Evolutionary conservation across 2,113 vertebrate genomes (phyloP).

Genomic region (Dromas ardeola): DNA sequence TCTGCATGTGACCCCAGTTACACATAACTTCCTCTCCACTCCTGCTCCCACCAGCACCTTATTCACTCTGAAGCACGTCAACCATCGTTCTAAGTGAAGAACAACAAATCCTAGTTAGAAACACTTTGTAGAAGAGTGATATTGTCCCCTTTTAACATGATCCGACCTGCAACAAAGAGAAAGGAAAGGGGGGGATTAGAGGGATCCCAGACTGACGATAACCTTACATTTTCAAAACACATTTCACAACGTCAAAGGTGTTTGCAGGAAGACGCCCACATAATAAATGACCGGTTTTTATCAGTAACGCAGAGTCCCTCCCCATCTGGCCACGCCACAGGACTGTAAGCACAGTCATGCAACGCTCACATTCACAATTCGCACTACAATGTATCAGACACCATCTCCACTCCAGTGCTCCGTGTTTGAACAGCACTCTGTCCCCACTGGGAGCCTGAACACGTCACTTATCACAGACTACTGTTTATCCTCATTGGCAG

Average conservation of each 20-base stretch:
- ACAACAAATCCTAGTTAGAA: slow-evolving; percentile 75
- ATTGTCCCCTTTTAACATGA: slow-evolving; percentile 99
- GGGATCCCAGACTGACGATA: background rate
- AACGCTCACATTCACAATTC: background rate
- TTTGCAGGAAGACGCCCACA: rapidly evolving
- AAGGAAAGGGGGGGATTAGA: background rate
- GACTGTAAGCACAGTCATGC: rapidly evolving
- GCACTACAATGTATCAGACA: background rate
- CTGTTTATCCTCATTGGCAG: background rate
- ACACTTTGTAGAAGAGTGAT: slow-evolving; percentile 97
- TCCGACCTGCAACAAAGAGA: slow-evolving; percentile 82
- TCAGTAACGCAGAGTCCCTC: background rate
- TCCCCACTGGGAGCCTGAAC: too few relatives aligned
- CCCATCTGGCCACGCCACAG: background rate
- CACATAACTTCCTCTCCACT: background rate
- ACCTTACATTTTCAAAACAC: rapidly evolving
- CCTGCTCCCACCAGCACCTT: background rate
- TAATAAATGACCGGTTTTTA: rapidly evolving
- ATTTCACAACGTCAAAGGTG: background rate
- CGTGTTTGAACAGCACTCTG: background rate
- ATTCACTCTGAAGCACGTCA: rapidly evolving
- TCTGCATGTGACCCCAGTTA: rapidly evolving
- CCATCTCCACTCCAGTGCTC: background rate
- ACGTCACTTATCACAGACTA: rapidly evolving
- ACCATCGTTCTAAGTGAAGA: background rate